Percentiles rank a stretch among this genome's conserved stretches.
Evolutionary conservation across 1,140 invertebrate genomes (phyloP).

Genomic region (Wasmannia auropunctata): DNA sequence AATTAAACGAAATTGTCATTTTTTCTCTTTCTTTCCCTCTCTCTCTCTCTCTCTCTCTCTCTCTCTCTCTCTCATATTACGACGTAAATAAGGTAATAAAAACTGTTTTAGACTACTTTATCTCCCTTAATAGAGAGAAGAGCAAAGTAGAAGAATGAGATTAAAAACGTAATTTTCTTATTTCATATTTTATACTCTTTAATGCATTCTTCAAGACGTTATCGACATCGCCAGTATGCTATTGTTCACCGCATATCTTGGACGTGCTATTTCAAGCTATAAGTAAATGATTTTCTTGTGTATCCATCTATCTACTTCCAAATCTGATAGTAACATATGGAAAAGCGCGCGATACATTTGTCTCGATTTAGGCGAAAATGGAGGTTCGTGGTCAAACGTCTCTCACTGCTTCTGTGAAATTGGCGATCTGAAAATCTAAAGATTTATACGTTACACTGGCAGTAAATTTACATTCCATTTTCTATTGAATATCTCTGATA

Average conservation of each 20-base stretch:
- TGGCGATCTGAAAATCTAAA: constrained; percentile 13
- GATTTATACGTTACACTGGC: not conserved
- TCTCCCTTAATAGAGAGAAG: not conserved
- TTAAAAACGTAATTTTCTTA: not conserved
- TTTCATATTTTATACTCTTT: not conserved
- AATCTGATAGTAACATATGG: not conserved
- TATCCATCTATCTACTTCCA: not conserved
- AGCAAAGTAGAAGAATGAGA: not conserved
- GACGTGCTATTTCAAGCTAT: not conserved
- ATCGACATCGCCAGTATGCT: not conserved
- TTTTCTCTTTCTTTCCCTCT: not conserved
- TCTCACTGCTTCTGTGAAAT: not conserved
- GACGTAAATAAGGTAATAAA: not conserved
- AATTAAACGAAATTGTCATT: not conserved
- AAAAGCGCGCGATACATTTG: constrained; percentile 9
- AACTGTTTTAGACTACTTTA: not conserved
- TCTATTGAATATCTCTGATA: constrained; percentile 1
- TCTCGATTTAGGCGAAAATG: constrained; percentile 20
- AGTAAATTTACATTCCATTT: constrained; percentile 48
- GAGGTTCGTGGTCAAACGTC: not conserved
- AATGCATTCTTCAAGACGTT: not conserved
- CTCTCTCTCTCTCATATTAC: not conserved
- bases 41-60: not conserved
- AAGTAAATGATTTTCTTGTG: not conserved
- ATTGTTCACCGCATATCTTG: not conserved